Base-by-base conservation (phyloP, 2,797 vertebrate species). In the Parauchenoglanis punctatus region DNA sequence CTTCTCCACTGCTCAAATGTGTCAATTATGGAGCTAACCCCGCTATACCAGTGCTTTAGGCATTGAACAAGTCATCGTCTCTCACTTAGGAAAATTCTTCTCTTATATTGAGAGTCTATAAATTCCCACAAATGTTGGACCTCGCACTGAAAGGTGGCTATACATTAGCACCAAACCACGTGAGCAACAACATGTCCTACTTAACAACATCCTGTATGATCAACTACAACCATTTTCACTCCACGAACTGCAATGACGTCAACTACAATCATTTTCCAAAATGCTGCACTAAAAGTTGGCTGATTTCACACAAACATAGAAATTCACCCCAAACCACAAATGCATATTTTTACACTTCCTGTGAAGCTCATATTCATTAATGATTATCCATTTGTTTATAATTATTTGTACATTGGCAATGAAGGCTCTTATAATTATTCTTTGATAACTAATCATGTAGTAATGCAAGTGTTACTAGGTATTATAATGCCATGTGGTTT, bases 21-120 rank as follows among this genome's bases (percentile, higher is more conserved):
- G 90, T 84, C 85, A 87, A 90, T 89, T 87, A 28, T 73, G 87
- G 77, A 44, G 85, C 91, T 93, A 93, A 94, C 92, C 93, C 94
- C 93, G 90, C 80, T 23, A 52, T 68, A 81, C 59, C 81, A 88
- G 89, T 63, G 84, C 90, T 92, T 90, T 83, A 83, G 91, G 91
- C 78, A 81, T 67, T 10, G 90, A 70, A 88, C 92, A 92, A 89
- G 78, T 91, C 92, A 90, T 92, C 92, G 87, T 86, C 85, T 15
- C 13, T 85, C 81, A 86, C 90, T 90, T 89, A 92, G 92, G 91
- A 91, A 91, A 92, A 93, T 92, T 44, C 35, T 56, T 81, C 31
- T 59, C 35, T 81, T 80, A 28, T 7, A 54, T 18, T 3, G 17
- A 78, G 52, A 56, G 52, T 78, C 75, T 56, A 81, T 8, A 44